Evolutionary conservation across 2,888 invertebrate genomes (phyloP).

Genomic region (Nomada flava): DNA sequence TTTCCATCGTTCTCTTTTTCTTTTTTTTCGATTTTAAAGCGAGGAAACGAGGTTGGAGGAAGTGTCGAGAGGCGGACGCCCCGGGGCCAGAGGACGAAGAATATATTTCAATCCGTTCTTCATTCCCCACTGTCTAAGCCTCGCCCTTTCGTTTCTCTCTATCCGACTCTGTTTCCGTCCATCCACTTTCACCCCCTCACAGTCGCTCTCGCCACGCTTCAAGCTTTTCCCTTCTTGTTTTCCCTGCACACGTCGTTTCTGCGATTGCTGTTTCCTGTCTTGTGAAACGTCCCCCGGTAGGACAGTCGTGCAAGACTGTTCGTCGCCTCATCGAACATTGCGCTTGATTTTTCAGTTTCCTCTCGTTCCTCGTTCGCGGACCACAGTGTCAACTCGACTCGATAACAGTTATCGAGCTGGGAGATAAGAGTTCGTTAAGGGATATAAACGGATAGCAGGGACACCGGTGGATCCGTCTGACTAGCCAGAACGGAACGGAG

Average conservation of each 20-base stretch:
- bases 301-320: slow-evolving; percentile 68
- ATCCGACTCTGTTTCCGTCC: slow-evolving; percentile 16
- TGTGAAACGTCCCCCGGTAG: slow-evolving; percentile 67
- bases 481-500: slow-evolving; percentile 55
- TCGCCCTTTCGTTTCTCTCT: not conserved
- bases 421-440: slow-evolving; percentile 2
- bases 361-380: not conserved
- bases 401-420: not conserved
- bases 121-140: slow-evolving; percentile 31
- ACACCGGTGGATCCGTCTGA: slow-evolving; percentile 12
- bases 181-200: slow-evolving; percentile 17
- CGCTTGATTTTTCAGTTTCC: slow-evolving; percentile 3
- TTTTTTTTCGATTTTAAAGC: not conserved
- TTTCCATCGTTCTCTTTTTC: not conserved
- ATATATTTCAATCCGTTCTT: slow-evolving; percentile 75
- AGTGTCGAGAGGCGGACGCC: slow-evolving; percentile 47
- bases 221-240: slow-evolving; percentile 56
- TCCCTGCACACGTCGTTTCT: slow-evolving; percentile 33
- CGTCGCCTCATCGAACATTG: not conserved
- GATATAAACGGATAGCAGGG: not conserved
- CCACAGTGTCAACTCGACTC: not conserved
- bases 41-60: slow-evolving; percentile 13
- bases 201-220: slow-evolving; percentile 24
- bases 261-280: slow-evolving; percentile 67
- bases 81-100: slow-evolving; percentile 62